Percentiles rank a stretch among this genome's conserved stretches.
Conservation (phyloP, 1,140 invertebrate genomes). For the Sinella curviseta region DNA sequence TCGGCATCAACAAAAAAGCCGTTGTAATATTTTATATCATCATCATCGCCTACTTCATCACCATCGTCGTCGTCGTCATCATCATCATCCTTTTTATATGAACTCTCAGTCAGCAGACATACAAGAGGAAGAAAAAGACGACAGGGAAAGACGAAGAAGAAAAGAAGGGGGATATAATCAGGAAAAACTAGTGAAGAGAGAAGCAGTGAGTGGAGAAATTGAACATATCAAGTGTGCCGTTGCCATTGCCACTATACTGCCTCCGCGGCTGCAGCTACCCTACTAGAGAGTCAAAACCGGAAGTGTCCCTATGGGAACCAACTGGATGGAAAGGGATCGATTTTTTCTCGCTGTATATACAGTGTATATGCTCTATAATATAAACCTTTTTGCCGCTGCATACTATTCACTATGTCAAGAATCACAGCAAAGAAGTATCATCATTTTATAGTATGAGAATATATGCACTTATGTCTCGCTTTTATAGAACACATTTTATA, state of each 20-base stretch:
- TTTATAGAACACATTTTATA: too few relatives aligned
- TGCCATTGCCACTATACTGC: background rate
- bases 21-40: background rate
- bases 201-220: background rate
- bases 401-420: too few relatives aligned
- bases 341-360: constrained; percentile 45
- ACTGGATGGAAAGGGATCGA: constrained; percentile 32
- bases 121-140: too few relatives aligned
- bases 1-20: background rate
- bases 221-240: constrained; percentile 10
- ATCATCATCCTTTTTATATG: too few relatives aligned
- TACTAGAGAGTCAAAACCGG: constrained; percentile 41
- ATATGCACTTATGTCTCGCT: too few relatives aligned
- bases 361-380: too few relatives aligned
- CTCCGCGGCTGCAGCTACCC: background rate
- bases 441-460: too few relatives aligned
- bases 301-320: constrained; percentile 49
- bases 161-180: constrained; percentile 4
- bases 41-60: background rate
- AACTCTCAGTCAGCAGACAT: background rate
- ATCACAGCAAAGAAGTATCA: too few relatives aligned
- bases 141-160: background rate
- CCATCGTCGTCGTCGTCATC: too few relatives aligned
- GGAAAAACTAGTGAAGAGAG: background rate
- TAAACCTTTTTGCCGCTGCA: background rate